These are phyloP conservation scores for Stenodema calcarata DNA, from an alignment of 2,888 invertebrate genomes.

Conservation along the genomic window DNA sequence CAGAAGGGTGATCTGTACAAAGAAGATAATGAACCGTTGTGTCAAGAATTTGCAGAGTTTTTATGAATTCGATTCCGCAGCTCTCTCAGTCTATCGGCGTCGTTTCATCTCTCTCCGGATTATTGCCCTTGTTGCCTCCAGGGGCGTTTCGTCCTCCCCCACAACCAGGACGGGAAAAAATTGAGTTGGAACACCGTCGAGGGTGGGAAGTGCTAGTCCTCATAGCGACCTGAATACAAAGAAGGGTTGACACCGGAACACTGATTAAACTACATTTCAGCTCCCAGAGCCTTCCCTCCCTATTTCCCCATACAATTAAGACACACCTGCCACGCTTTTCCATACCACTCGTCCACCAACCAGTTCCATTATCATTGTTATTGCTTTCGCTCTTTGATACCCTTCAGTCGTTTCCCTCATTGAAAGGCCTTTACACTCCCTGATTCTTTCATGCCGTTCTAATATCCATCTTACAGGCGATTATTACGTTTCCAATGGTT, in stretches of 20 bases:
- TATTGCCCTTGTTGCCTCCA: conserved; percentile 30
- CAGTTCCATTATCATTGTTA: not conserved
- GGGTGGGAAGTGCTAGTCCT: conserved; percentile 14
- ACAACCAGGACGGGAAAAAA: not conserved
- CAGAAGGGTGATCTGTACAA: no score
- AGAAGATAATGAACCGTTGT: no score
- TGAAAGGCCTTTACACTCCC: not conserved
- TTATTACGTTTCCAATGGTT: not conserved
- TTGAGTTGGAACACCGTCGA: conserved; percentile 15
- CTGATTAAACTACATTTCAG: conserved; percentile 43
- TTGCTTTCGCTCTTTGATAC: not conserved
- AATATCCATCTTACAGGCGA: not conserved
- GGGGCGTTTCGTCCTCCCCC: not conserved
- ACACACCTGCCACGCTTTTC: conserved; percentile 7
- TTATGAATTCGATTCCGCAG: conserved; percentile 14
- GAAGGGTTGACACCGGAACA: conserved; percentile 39
- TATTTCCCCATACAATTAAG: conserved; percentile 41
- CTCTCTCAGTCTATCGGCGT: not conserved
- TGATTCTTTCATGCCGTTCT: not conserved
- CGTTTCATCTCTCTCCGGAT: conserved; percentile 1
- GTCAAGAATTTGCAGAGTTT: no score
- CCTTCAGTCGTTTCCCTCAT: not conserved
- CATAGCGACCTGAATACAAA: conserved; percentile 36
- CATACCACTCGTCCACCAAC: no score
- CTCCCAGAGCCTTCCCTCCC: not conserved